Percentiles rank a stretch among this genome's conserved stretches.
These are phyloP conservation scores for Gasterosteus nipponicus DNA, from an alignment of 2,113 vertebrate species.

Conservation along the genomic window DNA sequence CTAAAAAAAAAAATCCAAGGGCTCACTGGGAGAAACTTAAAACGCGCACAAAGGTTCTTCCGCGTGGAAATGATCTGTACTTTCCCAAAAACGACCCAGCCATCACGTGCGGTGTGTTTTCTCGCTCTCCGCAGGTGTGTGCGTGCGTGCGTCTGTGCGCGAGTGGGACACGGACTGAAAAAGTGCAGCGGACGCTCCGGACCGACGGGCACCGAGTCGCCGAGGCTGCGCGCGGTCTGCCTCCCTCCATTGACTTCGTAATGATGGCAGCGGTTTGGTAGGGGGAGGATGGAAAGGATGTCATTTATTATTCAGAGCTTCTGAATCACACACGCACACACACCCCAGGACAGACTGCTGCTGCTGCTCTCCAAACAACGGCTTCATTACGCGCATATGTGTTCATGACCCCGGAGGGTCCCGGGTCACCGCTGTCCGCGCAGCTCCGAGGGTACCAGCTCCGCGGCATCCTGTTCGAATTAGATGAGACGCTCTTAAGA, in stretches of 20 bases:
- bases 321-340: not conserved
- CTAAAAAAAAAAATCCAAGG: not conserved
- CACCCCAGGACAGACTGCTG: constrained; percentile 36
- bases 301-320: constrained; percentile 39
- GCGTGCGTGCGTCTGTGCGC: not conserved
- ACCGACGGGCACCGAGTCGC: constrained; percentile 18
- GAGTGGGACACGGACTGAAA: constrained; percentile 24
- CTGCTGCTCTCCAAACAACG: constrained; percentile 63
- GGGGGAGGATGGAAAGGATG: constrained; percentile 12
- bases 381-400: constrained; percentile 61
- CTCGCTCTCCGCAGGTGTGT: not conserved
- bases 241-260: constrained; percentile 66
- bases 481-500: constrained; percentile 28
- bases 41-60: constrained; percentile 20
- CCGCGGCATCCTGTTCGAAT: constrained; percentile 40
- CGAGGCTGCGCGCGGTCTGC: constrained; percentile 37
- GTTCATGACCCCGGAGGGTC: constrained; percentile 62
- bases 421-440: constrained; percentile 60
- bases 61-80: constrained; percentile 14
- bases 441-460: not conserved
- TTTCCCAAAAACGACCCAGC: constrained; percentile 8
- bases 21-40: not conserved
- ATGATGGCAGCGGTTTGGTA: constrained; percentile 38
- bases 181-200: constrained; percentile 25
- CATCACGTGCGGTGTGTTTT: constrained; percentile 25